Evolutionary conservation across 2,113 vertebrate species (phyloP).

Genomic region (Pseudopipra pipra): DNA sequence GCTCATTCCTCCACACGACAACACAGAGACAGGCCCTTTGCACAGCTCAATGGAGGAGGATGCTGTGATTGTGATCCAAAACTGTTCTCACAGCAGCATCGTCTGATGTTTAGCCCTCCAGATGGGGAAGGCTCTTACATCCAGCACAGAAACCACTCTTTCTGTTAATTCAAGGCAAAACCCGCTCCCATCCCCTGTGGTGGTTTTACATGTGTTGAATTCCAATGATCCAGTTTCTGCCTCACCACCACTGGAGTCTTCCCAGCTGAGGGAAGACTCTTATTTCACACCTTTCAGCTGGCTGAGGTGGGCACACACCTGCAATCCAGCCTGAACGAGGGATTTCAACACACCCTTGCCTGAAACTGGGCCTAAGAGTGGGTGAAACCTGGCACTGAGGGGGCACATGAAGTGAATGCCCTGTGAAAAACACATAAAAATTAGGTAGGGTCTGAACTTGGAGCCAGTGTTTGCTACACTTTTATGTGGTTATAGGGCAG

Average conservation of each 20-base stretch:
- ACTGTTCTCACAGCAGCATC: not conserved
- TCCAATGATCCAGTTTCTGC: not conserved
- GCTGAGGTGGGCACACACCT: not conserved
- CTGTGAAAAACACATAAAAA: not conserved
- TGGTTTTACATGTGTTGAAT: not conserved
- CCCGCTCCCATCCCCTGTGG: not conserved
- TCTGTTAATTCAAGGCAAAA: not conserved
- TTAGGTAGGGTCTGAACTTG: not conserved
- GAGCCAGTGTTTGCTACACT: not conserved
- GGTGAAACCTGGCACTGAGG: not conserved
- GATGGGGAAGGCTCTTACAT: not conserved
- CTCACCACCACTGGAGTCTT: not conserved
- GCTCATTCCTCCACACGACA: not conserved
- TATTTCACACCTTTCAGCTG: not conserved
- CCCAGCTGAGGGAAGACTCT: not conserved
- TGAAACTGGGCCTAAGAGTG: not conserved
- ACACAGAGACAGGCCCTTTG: not conserved
- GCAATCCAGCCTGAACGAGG: not conserved
- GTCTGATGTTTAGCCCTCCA: conserved; percentile 4
- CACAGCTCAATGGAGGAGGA: not conserved
- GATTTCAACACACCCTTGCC: not conserved
- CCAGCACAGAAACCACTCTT: not conserved
- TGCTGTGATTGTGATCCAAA: not conserved
- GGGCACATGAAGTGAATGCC: not conserved
- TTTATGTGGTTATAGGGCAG: conserved; percentile 1